Percentiles rank a stretch among this genome's conserved stretches.
These are phyloP conservation scores for Agraylea sexmaculata DNA, from an alignment of 1,140 invertebrate genomes.

Conservation along the genomic window DNA sequence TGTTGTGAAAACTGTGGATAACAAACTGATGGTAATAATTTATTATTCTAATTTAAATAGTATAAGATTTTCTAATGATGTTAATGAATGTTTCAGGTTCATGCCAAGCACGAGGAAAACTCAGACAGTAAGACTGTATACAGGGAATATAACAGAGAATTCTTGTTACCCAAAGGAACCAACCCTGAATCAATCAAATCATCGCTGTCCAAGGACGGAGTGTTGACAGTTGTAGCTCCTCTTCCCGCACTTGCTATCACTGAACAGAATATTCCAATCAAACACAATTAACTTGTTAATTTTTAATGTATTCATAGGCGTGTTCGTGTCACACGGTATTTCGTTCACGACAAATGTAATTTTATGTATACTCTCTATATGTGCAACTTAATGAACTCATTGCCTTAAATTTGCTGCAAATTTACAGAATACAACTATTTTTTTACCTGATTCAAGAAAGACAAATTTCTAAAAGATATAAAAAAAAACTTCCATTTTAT, in stretches of 20 bases:
- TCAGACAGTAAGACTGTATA: slow-evolving; percentile 88
- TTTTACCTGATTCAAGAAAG: too few relatives aligned
- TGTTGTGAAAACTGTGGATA: slow-evolving; percentile 91
- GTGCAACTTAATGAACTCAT: too few relatives aligned
- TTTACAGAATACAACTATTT: too few relatives aligned
- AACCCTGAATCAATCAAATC: slow-evolving; percentile 88
- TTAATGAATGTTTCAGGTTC: slow-evolving; percentile 55
- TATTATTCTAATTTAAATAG: neutral
- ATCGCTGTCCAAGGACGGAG: slow-evolving; percentile 81
- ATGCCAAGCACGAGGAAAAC: slow-evolving; percentile 94
- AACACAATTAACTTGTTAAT: too few relatives aligned
- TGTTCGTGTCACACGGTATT: slow-evolving; percentile 17
- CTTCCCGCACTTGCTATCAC: slow-evolving; percentile 59
- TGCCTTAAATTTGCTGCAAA: too few relatives aligned
- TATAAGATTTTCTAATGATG: neutral
- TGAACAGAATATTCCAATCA: slow-evolving; percentile 40
- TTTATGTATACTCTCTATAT: too few relatives aligned
- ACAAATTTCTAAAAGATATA: too few relatives aligned
- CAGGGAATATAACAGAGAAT: slow-evolving; percentile 92
- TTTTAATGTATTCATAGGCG: too few relatives aligned
- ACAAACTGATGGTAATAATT: slow-evolving; percentile 81
- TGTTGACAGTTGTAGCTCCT: slow-evolving; percentile 87
- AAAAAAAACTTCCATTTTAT: too few relatives aligned
- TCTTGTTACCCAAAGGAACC: slow-evolving; percentile 84
- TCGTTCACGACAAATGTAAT: slow-evolving; percentile 30